Evolutionary conservation across 2,797 vertebrate genomes (phyloP).

Genomic region (Manis crassicaudata): DNA sequence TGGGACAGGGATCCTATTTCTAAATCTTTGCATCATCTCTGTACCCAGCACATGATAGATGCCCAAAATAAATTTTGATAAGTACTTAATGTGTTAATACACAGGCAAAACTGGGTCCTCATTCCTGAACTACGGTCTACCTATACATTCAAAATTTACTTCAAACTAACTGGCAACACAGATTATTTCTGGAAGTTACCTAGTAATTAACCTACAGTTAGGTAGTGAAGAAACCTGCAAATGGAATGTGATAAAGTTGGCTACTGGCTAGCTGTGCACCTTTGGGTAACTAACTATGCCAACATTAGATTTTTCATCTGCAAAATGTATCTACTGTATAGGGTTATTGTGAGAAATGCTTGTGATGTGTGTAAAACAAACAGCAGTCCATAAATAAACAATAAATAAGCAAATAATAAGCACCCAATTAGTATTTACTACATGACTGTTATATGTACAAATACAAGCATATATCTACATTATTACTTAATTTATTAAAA

Average conservation of each 20-base stretch:
- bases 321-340: not conserved
- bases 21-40: not conserved
- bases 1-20: not conserved
- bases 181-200: not conserved
- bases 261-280: not conserved
- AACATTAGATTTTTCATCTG: not conserved
- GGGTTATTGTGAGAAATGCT: not conserved
- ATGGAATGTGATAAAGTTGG: not conserved
- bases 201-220: not conserved
- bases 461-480: not conserved
- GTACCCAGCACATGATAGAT: not conserved
- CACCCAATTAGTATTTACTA: not conserved
- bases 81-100: not conserved
- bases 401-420: not conserved
- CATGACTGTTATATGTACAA: not conserved
- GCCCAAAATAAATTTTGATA: not conserved
- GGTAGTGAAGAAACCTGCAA: not conserved
- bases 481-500: slow-evolving; percentile 23
- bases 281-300: not conserved
- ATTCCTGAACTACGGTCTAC: not conserved
- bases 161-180: not conserved
- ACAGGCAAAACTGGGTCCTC: not conserved
- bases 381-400: not conserved
- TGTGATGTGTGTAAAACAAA: not conserved
- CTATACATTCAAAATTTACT: not conserved